Base-by-base conservation (phyloP, 1,140 invertebrate genomes). In the Brachionus calyciflorus region DNA sequence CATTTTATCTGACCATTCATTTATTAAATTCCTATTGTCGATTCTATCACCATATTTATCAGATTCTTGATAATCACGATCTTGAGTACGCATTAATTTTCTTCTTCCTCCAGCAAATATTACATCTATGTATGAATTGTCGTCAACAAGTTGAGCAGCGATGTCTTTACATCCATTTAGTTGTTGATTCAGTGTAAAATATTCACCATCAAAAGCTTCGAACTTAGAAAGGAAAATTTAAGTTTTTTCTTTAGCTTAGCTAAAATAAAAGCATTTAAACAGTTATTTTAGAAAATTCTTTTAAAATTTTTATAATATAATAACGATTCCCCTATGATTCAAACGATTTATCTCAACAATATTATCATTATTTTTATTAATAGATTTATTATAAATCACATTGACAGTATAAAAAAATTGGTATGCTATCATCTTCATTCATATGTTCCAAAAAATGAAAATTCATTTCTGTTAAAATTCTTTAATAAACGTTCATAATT, bases 141-240 rank as follows among this genome's bases (percentile, higher is more conserved):
- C 78, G 12, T 81, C 76, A 2, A 83, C 53, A 7, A 84, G 79
- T 65, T 84, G 83, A 0, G 76, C 41, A 28, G 84, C 85, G 41
- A 87, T 86, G 70, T 87, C 85, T 17, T 77, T 80, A 79, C 81
- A 81, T 40, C 80, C 81, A 19, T 81, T 89, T 88, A 70, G 60
- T 4, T 79, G 14, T 24, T 51, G 28, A n/a, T n/a, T 40, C 40
- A 17, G 19, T 37, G 24, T 55, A 21, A 77, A 68, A 3, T 78
- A 73, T 28, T 80, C 63, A 44, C 80, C 78, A 14, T 73, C 76
- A 76, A 83, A 82, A 46, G 77, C 77, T 77, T 85, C 84, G 82
- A 82, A 85, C 68, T 82, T 40, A 7, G 14, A 46, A 26, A 41
- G 4, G 37, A 46, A 68, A 30, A 87, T 17, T 19, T 37, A 14